Evolutionary conservation across 2,888 invertebrate genomes (phyloP).

Genomic region (Eupeodes luniger): DNA sequence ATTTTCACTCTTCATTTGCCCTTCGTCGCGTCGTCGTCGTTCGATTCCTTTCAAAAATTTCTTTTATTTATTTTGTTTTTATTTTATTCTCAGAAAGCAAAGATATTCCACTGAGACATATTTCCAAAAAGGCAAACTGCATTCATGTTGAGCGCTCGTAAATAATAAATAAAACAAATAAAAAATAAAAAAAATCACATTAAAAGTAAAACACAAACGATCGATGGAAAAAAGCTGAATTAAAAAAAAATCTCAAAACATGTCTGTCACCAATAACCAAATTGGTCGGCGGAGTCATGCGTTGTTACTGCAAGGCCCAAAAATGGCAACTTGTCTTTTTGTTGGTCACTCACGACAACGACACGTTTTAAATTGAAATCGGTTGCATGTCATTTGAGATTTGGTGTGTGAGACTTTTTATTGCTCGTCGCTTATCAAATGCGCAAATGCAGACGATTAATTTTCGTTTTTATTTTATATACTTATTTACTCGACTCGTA

Average conservation of each 20-base stretch:
- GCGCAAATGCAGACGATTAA: conserved; percentile 18
- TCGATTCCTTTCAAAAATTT: conserved; percentile 51
- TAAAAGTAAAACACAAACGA: conserved; percentile 67
- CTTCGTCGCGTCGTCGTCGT: conserved; percentile 35
- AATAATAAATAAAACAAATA: conserved; percentile 43
- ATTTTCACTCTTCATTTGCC: conserved; percentile 64
- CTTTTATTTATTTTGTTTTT: conserved; percentile 39
- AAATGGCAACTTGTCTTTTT: conserved; percentile 74
- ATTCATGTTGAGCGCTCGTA: conserved; percentile 58
- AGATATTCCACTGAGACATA: conserved; percentile 45
- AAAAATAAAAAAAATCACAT: conserved; percentile 35
- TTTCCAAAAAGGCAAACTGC: conserved; percentile 54
- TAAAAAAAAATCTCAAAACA: conserved; percentile 78
- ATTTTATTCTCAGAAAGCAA: conserved; percentile 59
- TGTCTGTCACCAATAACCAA: conserved; percentile 82
- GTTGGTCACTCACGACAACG: conserved; percentile 72
- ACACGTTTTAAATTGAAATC: conserved; percentile 68
- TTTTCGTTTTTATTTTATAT: neutral
- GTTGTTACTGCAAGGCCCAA: conserved; percentile 73
- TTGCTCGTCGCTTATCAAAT: conserved; percentile 36
- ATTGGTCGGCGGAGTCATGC: conserved; percentile 77
- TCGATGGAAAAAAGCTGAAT: conserved; percentile 36
- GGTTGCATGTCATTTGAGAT: conserved; percentile 51
- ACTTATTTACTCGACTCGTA: neutral
- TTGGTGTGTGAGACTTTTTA: conserved; percentile 39